Base-by-base conservation (phyloP, 2,797 vertebrate genomes). In the Megalops cyprinoides region DNA sequence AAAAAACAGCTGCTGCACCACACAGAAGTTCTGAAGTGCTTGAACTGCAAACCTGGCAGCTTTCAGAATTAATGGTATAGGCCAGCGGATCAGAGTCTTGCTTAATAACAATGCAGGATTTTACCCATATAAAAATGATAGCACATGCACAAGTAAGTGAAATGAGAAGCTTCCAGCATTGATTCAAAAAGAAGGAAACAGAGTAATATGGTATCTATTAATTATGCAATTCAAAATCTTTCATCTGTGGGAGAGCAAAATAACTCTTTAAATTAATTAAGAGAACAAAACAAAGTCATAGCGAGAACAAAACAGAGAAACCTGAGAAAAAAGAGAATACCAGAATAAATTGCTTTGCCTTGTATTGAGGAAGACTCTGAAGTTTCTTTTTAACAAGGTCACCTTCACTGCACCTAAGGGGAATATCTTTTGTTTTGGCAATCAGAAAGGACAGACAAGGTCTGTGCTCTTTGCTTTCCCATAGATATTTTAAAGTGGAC, bases 241-340 rank as follows among this genome's bases (percentile, higher is more conserved):
- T 86, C 83, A 80, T 80, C 79, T 84, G 83, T 81, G 85, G 81
- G 74, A 76, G 83, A 77, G 84, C 84, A 84, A 82, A 84, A 44
- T 23, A 83, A 84, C 49, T 20, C 46, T 6, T 60, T 82, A 82
- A 87, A 86, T 84, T 84, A 87, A 83, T 76, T 81, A 56, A 74
- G 42, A 34, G 75, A 37, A 56, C 37, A 74, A 56, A 42, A 74
- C 44, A 67, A 51, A 51, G 53, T 62, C 51, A 44, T 23, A 44
- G 34, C 78, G 53, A 79, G 34, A 71, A 71, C 62, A 51, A 69
- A 51, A 75, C 51, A 2, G 6, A 53, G 10, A 53, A 53, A 53
- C 51, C 51, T 53, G 51, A 53, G 9, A 53, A 53, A 53, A 53
- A 53, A 53, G 51, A 53, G 51, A 53, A 53, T 53, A 12, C 14